Evolutionary conservation across 2,888 invertebrate species (phyloP), one percentile per base, ranked within the genome.

Genomic region (Theretra japonica): DNA sequence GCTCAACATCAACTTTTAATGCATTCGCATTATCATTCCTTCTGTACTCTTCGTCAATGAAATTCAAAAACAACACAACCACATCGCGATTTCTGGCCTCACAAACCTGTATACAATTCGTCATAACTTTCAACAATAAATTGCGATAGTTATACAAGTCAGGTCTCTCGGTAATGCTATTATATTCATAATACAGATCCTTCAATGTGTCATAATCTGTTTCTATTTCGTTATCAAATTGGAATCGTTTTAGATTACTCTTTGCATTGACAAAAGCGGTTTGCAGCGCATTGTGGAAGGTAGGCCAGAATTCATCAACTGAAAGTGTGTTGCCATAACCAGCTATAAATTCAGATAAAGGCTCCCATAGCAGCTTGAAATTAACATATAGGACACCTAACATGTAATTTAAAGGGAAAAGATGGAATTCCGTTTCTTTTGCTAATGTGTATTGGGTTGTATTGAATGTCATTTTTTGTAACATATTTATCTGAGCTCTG

Each of bases 311-410:
- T 33, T 95, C 92, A n/a, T 95, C 90, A 0, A 90, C 82, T 0
- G 93, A 84, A 82, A 97, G 87, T 0, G 95, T 95, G 80, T 95
- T 95, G 0, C 97, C 97, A 85, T 97, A 97, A 0, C 96, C 95
- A 1, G 96, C 95, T 68, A 99, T 96, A 58, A 98, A 94, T 82
- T 97, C 96, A 21, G 95, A 94, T 0, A 97, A 95, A 0, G 98
- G 98, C 75, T 97, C 97, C 99, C 99, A 99, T 0, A 99, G 87
- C 19, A 98, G 92, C 79, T 97, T 97, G 83, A 99, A 99, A 87
- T 99, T 99, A 25, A 97, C 95, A 87, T 97, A 97, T 69, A 99
- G 92, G 73, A 96, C 95, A 2, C 99, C 98, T 50, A 99, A 94
- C 81, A 99, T 95, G 82, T 97, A 98, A 74, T 96, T 95, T 25